Evolutionary conservation across 2,113 vertebrate species (phyloP).

Genomic region (Onychostruthus taczanowskii): DNA sequence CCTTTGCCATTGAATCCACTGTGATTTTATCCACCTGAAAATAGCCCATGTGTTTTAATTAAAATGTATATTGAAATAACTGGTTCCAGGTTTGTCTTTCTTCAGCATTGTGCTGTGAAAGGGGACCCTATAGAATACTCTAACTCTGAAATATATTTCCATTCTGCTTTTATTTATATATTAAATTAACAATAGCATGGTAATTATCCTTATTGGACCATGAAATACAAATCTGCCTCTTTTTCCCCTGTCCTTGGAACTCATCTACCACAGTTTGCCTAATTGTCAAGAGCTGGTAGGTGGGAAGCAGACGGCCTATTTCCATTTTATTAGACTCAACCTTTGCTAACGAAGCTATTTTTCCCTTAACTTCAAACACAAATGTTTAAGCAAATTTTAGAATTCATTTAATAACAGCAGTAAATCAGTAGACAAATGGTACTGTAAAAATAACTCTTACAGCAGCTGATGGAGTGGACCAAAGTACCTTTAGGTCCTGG

Average conservation of each 20-base stretch:
- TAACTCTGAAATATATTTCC: not conserved
- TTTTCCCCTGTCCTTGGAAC: conserved; percentile 30
- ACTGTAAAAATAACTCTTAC: conserved; percentile 37
- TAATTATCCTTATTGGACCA: conserved; percentile 50
- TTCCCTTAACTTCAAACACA: conserved; percentile 40
- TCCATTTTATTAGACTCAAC: conserved; percentile 52
- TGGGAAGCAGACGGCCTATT: conserved; percentile 7
- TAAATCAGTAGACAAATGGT: conserved; percentile 46
- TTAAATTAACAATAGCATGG: conserved; percentile 33
- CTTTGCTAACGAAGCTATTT: conserved; percentile 47
- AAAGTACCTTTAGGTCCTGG: conserved; percentile 52
- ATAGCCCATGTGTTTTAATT: conserved; percentile 44
- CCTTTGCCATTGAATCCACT: conserved; percentile 10
- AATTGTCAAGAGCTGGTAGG: conserved; percentile 18
- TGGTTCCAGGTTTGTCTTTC: conserved; percentile 21
- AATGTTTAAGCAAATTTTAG: conserved; percentile 53
- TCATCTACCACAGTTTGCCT: conserved; percentile 35
- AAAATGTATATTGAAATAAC: conserved; percentile 23
- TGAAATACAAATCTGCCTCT: conserved; percentile 56
- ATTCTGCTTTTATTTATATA: conserved; percentile 50
- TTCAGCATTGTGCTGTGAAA: not conserved
- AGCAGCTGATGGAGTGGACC: conserved; percentile 38
- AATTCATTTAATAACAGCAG: conserved; percentile 50
- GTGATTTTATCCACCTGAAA: conserved; percentile 53
- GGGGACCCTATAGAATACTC: not conserved